Evolutionary conservation across 2,113 vertebrate genomes (phyloP).

Genomic region (Chlorodrepanis virens): DNA sequence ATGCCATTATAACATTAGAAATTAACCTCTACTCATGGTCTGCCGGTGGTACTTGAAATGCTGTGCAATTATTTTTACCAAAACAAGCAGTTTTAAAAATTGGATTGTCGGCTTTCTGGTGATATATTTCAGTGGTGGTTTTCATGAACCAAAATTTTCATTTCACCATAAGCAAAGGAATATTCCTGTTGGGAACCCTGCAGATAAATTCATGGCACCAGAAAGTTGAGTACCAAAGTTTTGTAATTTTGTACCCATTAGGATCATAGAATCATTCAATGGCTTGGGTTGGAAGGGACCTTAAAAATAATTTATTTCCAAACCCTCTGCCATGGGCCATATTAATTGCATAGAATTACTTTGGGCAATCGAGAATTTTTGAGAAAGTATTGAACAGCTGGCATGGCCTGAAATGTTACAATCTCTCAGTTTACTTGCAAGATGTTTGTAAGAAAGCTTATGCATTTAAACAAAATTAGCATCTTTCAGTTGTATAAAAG

Average conservation of each 20-base stretch:
- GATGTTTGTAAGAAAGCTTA: slow-evolving; percentile 54
- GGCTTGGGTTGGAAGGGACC: not conserved
- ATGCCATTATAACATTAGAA: not conserved
- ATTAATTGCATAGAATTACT: slow-evolving; percentile 40
- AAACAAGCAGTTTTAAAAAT: slow-evolving; percentile 32
- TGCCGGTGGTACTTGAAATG: not conserved
- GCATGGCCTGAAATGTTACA: not conserved
- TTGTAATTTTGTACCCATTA: not conserved
- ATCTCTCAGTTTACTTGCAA: slow-evolving; percentile 9
- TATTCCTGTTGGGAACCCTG: not conserved
- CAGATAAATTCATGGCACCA: not conserved
- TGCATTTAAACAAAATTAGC: not conserved
- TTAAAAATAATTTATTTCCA: not conserved
- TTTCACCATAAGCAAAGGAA: slow-evolving; percentile 3
- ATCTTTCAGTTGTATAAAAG: slow-evolving; percentile 21
- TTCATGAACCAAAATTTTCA: not conserved
- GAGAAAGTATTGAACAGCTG: slow-evolving; percentile 2
- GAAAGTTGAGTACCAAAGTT: slow-evolving; percentile 3
- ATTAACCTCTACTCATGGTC: not conserved
- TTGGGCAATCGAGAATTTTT: not conserved
- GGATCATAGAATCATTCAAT: not conserved
- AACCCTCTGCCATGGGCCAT: not conserved
- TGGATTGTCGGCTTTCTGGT: not conserved
- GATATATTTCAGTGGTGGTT: slow-evolving; percentile 49
- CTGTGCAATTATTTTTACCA: slow-evolving; percentile 38